Conservation (phyloP, 2,888 invertebrate species). For the Ischnus inquisitorius region DNA sequence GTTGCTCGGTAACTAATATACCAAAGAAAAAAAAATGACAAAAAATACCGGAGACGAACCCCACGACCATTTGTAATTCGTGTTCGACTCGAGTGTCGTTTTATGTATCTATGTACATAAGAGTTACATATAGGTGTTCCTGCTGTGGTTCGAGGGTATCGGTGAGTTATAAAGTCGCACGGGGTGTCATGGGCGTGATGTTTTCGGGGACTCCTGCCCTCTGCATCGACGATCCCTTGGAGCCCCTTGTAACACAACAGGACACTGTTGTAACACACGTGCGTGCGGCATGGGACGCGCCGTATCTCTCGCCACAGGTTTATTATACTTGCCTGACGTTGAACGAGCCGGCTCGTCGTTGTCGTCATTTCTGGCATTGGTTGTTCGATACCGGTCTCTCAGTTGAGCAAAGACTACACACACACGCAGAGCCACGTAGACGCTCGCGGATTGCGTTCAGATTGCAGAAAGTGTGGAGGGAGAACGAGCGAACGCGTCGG, state of each 20-base stretch:
- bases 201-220: slow-evolving; percentile 56
- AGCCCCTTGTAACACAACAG: slow-evolving; percentile 33
- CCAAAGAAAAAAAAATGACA: neutral
- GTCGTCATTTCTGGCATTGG: slow-evolving; percentile 24
- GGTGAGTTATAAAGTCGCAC: slow-evolving; percentile 29
- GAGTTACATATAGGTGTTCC: neutral
- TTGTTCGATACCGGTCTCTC: slow-evolving; percentile 33
- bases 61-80: slow-evolving; percentile 40
- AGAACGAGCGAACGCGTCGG: slow-evolving; percentile 27
- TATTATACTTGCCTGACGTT: slow-evolving; percentile 42
- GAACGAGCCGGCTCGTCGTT: slow-evolving; percentile 32
- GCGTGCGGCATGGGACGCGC: slow-evolving; percentile 6
- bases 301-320: slow-evolving; percentile 37
- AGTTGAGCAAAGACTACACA: neutral
- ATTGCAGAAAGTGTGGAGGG: slow-evolving; percentile 26
- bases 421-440: slow-evolving; percentile 11
- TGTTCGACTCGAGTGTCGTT: slow-evolving; percentile 17
- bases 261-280: slow-evolving; percentile 11
- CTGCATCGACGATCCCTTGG: slow-evolving; percentile 28
- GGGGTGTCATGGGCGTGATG: slow-evolving; percentile 70
- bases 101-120: neutral
- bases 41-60: slow-evolving; percentile 9
- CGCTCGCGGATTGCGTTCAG: slow-evolving; percentile 4
- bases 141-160: neutral
- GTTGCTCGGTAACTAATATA: slow-evolving; percentile 3